Percentiles rank a stretch among this genome's conserved stretches.
Evolutionary conservation across 2,888 invertebrate species (phyloP).

Genomic region (Dugesia japonica): DNA sequence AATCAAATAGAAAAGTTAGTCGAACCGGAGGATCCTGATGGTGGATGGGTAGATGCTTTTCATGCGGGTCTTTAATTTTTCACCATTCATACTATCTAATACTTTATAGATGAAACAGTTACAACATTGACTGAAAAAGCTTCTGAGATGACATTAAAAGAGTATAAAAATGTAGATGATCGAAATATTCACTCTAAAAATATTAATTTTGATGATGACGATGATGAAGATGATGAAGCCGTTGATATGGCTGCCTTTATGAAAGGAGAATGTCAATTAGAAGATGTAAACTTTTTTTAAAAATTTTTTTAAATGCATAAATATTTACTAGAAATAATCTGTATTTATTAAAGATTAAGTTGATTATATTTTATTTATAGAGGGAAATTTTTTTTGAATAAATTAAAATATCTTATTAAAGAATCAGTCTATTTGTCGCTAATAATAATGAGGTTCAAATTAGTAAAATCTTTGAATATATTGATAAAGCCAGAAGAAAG

Average conservation of each 20-base stretch:
- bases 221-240: conserved; percentile 74
- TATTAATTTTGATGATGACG: conserved; percentile 55
- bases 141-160: conserved; percentile 22
- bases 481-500: too few relatives aligned
- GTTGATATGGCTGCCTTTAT: conserved; percentile 95
- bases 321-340: too few relatives aligned
- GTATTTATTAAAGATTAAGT: too few relatives aligned
- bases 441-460: too few relatives aligned
- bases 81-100: not conserved
- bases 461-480: too few relatives aligned
- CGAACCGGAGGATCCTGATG: conserved; percentile 63
- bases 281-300: not conserved
- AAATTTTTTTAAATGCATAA: too few relatives aligned
- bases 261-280: conserved; percentile 55
- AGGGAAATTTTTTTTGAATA: too few relatives aligned
- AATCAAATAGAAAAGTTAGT: conserved; percentile 73
- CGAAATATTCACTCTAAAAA: not conserved
- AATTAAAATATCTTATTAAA: too few relatives aligned
- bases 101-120: conserved; percentile 38
- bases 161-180: not conserved
- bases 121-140: conserved; percentile 25
- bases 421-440: too few relatives aligned
- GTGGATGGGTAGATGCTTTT: conserved; percentile 96
- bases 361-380: too few relatives aligned
- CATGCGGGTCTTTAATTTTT: conserved; percentile 50